A percentile compares a stretch with the other conserved stretches of the same genome.
Evolutionary conservation across 2,113 vertebrate species (phyloP).

Genomic region (Chionodraco myersi): DNA sequence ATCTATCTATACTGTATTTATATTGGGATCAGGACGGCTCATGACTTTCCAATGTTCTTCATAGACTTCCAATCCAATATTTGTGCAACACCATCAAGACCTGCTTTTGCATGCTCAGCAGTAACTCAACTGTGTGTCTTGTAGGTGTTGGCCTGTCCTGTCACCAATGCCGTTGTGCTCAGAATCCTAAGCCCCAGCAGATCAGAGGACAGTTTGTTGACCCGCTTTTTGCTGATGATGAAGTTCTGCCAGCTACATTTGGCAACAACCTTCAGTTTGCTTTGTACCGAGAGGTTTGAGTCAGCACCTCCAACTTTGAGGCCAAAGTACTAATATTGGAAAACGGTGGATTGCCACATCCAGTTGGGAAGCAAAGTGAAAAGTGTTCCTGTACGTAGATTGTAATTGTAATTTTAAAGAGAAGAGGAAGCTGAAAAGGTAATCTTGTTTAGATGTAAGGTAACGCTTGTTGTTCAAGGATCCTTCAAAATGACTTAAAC

Average conservation of each 20-base stretch:
- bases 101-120: background rate
- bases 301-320: slow-evolving; percentile 8
- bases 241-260: background rate
- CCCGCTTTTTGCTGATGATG: slow-evolving; percentile 29
- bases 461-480: background rate
- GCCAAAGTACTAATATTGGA: background rate
- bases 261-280: slow-evolving; percentile 23
- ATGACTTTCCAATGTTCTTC: background rate
- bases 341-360: background rate
- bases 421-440: background rate
- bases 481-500: background rate
- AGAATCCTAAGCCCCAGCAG: background rate
- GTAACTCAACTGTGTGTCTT: background rate
- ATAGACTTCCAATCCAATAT: background rate
- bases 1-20: too few relatives aligned
- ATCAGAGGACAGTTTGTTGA: slow-evolving; percentile 10
- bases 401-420: background rate
- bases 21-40: too few relatives aligned
- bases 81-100: background rate
- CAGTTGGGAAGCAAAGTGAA: background rate
- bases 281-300: background rate
- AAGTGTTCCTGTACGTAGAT: background rate
- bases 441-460: background rate
- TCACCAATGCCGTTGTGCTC: background rate
- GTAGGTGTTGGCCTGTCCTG: background rate